Percentiles rank a stretch among this genome's conserved stretches.
Evolutionary conservation across 2,797 vertebrate genomes (phyloP).

Genomic region (Microcaecilia unicolor): DNA sequence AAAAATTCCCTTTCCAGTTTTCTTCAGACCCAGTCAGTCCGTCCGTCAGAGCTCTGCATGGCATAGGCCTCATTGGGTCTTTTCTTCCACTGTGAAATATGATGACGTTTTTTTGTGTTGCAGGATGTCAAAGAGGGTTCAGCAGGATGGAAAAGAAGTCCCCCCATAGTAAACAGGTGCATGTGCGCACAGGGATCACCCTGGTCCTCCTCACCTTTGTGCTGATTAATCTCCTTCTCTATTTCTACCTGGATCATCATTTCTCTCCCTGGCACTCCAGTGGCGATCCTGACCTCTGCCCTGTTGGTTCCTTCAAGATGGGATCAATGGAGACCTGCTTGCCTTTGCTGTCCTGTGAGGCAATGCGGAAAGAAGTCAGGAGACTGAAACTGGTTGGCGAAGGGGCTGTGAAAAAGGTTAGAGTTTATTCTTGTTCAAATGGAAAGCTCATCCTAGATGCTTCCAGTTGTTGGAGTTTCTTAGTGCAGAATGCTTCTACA

Average conservation of each 20-base stretch:
- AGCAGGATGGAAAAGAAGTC: conserved; percentile 38
- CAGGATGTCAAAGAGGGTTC: conserved; percentile 6
- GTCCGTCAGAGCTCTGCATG: no score
- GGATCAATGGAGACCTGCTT: conserved; percentile 67
- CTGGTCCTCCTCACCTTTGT: conserved; percentile 60
- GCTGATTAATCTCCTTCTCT: conserved; percentile 64
- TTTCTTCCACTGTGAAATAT: no score
- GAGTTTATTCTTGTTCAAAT: conserved; percentile 3
- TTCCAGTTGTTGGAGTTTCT: no score
- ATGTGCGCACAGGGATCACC: no score
- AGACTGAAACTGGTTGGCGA: conserved; percentile 74
- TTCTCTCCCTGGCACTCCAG: conserved; percentile 6
- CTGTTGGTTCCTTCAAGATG: conserved; percentile 61
- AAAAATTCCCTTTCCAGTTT: no score
- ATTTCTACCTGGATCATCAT: conserved; percentile 68
- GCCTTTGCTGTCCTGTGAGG: conserved; percentile 73
- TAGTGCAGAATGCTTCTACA: no score
- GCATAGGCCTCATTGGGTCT: no score
- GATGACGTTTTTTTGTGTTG: not conserved
- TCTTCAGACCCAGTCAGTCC: no score
- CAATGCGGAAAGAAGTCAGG: conserved; percentile 67
- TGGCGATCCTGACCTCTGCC: conserved; percentile 39
- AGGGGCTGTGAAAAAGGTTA: conserved; percentile 86
- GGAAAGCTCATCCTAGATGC: no score
- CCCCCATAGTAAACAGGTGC: not conserved